phyloP scores from a whole-genome alignment of 2,888 invertebrate genomes.

The Pristionchus fissidentatus region DNA sequence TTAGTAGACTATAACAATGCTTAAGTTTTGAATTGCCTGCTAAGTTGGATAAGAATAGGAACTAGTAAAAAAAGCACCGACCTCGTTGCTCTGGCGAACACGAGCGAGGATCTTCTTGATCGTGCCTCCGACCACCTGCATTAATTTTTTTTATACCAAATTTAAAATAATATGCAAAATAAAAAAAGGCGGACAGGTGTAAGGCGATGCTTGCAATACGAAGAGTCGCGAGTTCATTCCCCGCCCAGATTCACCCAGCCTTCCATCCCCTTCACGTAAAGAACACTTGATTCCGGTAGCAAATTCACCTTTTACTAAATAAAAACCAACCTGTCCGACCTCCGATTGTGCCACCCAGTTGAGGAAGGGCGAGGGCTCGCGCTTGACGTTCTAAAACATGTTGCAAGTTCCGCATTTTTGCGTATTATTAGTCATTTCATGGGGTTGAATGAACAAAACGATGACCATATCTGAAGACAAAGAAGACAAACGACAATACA shows the following conservation, averaged over 20 bases:
- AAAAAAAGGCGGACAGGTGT: too few relatives aligned
- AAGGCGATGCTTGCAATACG: too few relatives aligned
- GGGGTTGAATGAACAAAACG: too few relatives aligned
- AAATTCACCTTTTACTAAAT: not conserved
- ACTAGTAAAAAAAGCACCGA: not conserved
- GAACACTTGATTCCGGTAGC: not conserved
- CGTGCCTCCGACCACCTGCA: slow-evolving; percentile 49
- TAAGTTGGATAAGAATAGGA: not conserved
- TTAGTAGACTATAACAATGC: too few relatives aligned
- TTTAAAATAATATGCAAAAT: not conserved
- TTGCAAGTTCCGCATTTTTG: not conserved
- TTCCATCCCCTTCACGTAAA: too few relatives aligned
- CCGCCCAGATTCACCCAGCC: too few relatives aligned
- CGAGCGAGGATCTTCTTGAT: slow-evolving; percentile 56
- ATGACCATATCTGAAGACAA: not conserved
- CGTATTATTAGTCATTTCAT: not conserved
- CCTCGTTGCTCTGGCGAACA: slow-evolving; percentile 57
- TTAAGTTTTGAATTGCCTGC: too few relatives aligned
- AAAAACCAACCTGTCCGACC: slow-evolving; percentile 50
- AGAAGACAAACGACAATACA: not conserved
- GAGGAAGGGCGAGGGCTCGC: slow-evolving; percentile 54
- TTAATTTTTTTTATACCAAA: not conserved
- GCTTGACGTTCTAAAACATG: slow-evolving; percentile 53
- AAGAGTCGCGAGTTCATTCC: too few relatives aligned
- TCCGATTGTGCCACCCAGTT: slow-evolving; percentile 58